A percentile compares a stretch with the other conserved stretches of the same genome.
Conservation (phyloP, 2,797 vertebrate genomes). For the Melanotaenia boesemani region DNA sequence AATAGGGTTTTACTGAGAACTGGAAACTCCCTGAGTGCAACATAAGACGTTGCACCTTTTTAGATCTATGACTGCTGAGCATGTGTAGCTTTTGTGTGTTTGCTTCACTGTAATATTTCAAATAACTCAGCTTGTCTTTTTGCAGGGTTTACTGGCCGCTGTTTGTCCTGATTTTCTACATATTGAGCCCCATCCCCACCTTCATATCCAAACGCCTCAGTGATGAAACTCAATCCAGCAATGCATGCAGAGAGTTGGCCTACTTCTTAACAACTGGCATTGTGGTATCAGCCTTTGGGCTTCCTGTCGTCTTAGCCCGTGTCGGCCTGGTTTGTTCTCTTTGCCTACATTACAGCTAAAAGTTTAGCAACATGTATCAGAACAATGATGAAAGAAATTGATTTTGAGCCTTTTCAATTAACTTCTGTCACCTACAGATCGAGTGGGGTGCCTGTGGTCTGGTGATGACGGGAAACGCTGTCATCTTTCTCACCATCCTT, state of each 20-base stretch:
- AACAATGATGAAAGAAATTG: background rate
- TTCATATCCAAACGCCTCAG: constrained; percentile 90
- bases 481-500: constrained; percentile 95
- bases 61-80: too few species aligned
- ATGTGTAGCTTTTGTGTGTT: too few species aligned
- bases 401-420: background rate
- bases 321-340: constrained; percentile 84
- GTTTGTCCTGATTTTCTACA: constrained; percentile 93
- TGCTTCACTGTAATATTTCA: too few species aligned
- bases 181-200: constrained; percentile 91
- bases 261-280: constrained; percentile 97
- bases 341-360: constrained; percentile 20
- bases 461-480: constrained; percentile 92
- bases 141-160: constrained; percentile 93
- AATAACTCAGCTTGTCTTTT: background rate
- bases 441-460: constrained; percentile 94
- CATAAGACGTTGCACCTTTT: too few species aligned
- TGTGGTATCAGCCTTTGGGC: constrained; percentile 93
- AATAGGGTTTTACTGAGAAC: too few species aligned
- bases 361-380: background rate
- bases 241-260: constrained; percentile 92
- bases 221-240: constrained; percentile 91
- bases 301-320: constrained; percentile 92
- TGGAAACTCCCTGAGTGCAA: too few species aligned
- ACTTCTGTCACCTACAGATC: constrained; percentile 86